These are phyloP conservation scores for Scartelaos histophorus DNA, from an alignment of 2,113 vertebrate species.

Conservation along the genomic window DNA sequence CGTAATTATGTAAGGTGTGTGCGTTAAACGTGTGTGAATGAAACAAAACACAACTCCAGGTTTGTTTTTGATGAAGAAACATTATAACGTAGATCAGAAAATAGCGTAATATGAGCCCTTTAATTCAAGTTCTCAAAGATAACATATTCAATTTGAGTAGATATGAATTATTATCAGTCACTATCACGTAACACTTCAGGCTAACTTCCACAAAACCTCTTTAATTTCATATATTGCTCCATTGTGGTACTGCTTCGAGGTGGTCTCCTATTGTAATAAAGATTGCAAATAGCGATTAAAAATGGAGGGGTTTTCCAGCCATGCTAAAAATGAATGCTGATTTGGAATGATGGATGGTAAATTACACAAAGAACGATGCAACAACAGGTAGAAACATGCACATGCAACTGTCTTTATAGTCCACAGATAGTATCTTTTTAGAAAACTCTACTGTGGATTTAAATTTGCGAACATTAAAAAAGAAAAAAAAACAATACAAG, in stretches of 20 bases:
- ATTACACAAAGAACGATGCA: not conserved
- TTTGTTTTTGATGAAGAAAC: too few relatives aligned
- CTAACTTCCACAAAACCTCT: slow-evolving; percentile 42
- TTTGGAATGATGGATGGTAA: not conserved
- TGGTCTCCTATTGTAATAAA: slow-evolving; percentile 23
- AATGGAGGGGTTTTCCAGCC: slow-evolving; percentile 24
- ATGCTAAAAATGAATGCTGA: slow-evolving; percentile 16
- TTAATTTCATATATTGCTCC: slow-evolving; percentile 42
- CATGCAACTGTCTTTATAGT: not conserved
- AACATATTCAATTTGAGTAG: slow-evolving; percentile 15
- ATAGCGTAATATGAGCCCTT: too few relatives aligned
- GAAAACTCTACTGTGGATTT: not conserved
- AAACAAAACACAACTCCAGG: too few relatives aligned
- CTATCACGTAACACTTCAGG: slow-evolving; percentile 60
- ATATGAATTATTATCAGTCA: slow-evolving; percentile 60
- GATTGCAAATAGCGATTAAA: slow-evolving; percentile 28
- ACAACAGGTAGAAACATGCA: not conserved
- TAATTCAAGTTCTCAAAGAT: slow-evolving; percentile 21
- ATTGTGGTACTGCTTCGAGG: slow-evolving; percentile 29
- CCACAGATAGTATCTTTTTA: not conserved
- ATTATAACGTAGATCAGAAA: too few relatives aligned
- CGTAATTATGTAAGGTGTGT: too few relatives aligned
- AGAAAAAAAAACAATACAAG: not conserved
- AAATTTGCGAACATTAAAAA: not conserved
- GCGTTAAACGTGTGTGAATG: too few relatives aligned